These are phyloP conservation scores for Lates japonicus DNA, from an alignment of 2,797 vertebrate genomes.

Conservation along the genomic window DNA sequence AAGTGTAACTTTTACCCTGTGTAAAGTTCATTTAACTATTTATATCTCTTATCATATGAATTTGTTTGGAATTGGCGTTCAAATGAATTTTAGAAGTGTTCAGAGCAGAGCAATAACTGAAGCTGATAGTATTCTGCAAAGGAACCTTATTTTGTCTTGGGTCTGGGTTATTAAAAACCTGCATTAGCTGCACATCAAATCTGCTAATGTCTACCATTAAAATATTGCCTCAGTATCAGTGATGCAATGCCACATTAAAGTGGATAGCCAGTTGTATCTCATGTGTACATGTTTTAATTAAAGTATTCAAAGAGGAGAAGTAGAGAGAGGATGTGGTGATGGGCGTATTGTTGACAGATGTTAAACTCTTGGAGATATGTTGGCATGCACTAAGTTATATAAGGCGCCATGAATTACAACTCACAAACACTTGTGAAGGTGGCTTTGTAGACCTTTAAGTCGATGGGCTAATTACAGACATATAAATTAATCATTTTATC, in stretches of 20 bases:
- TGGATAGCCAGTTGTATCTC: accelerated
- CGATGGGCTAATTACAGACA: background rate
- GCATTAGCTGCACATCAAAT: background rate
- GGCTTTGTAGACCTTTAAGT: background rate
- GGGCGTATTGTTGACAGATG: constrained; percentile 21
- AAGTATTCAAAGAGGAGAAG: constrained; percentile 25
- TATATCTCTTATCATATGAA: background rate
- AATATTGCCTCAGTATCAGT: background rate
- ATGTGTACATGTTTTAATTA: background rate
- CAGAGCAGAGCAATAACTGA: background rate
- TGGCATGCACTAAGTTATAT: background rate
- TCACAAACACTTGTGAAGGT: background rate
- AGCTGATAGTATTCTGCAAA: background rate
- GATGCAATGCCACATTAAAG: background rate
- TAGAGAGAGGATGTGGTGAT: constrained; percentile 56
- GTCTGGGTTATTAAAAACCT: too few species aligned
- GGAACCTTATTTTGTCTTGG: background rate
- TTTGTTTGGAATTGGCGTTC: background rate
- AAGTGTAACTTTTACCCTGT: background rate
- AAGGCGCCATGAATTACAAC: background rate
- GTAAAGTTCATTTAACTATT: background rate
- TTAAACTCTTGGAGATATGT: background rate
- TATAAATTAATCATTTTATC: background rate
- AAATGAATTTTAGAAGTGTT: background rate
- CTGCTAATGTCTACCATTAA: too few species aligned